Evolutionary conservation across 2,888 invertebrate genomes (phyloP), one percentile per base, ranked within the genome.

Genomic region (Taphrorychus bicolor): DNA sequence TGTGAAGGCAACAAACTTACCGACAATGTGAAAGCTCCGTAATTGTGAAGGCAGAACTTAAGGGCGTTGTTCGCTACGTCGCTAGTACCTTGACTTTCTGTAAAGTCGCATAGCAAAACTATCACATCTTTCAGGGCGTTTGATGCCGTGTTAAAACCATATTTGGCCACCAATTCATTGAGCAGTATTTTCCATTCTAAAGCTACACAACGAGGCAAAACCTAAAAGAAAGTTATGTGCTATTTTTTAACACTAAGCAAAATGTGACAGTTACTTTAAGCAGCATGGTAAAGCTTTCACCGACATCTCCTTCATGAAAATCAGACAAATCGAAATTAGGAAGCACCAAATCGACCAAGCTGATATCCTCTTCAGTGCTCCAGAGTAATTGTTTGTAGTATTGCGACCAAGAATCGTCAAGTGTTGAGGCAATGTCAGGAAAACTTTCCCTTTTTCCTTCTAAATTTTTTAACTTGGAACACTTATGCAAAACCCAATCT

Each of bases 111-210:
- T n/a, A 81, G 60, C 16, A 81, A 60, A 57, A 80, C 73, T 19
- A 81, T 53, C 17, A 73, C 69, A 69, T 81, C 79, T 0, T 77
- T 76, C 2, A 81, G 61, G 14, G 78, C 63, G 58, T 77, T 74
- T 7, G 75, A 51, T 16, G 73, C 72, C 70, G 74, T 74, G 32
- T 73, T 65, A 49, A 64, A 61, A 5, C 76, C 75, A 54, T 60
- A 73, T 45, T 54, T 62, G 1, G 61, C 49, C 14, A 68, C 60
- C 7, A 81, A 69, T 52, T 77, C 75, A 22, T 75, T 69, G 17
- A 75, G 59, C 54, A 81, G 70, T 18, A 70, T 41, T 3, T 73
- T 42, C 81, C 81, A 81, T 75, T 82, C 82, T 32, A 72, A 59
- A 40, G 72, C 69, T 11, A 79, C 76, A 70, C 79, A 78, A 22